Conservation (phyloP, 2,888 invertebrate genomes). For the Dolichomitus sp. region DNA sequence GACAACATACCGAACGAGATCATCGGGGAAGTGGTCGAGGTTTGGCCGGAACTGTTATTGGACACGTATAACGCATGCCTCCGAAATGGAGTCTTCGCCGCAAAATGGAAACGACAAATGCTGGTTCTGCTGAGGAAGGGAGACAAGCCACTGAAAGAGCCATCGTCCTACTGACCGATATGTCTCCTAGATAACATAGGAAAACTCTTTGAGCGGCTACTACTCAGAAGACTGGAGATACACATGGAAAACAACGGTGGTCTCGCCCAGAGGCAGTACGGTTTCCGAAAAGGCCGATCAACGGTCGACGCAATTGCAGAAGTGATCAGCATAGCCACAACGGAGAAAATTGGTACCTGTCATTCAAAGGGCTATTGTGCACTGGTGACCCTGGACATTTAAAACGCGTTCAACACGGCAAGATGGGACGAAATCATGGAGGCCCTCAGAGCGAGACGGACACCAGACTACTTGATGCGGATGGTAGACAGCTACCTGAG, state of each 20-base stretch:
- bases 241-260: constrained; percentile 33
- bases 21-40: constrained; percentile 15
- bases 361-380: constrained; percentile 37
- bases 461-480: constrained; percentile 27
- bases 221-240: constrained; percentile 35
- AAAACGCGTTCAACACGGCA: constrained; percentile 30
- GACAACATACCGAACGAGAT: constrained; percentile 47
- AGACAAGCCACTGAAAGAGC: constrained; percentile 52
- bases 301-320: constrained; percentile 36
- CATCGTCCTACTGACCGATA: constrained; percentile 55
- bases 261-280: constrained; percentile 46
- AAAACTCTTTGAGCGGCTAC: constrained; percentile 31
- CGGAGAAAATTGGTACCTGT: background rate
- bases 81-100: constrained; percentile 27
- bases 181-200: constrained; percentile 48
- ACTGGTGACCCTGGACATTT: constrained; percentile 33
- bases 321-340: constrained; percentile 17
- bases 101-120: constrained; percentile 54
- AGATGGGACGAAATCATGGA: constrained; percentile 32
- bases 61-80: constrained; percentile 53
- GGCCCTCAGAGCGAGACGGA: background rate
- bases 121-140: constrained; percentile 58
- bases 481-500: constrained; percentile 45
- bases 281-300: constrained; percentile 40
- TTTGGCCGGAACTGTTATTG: constrained; percentile 48